Conservation (phyloP, 2,797 vertebrate genomes). For the Propithecus perrieri region DNA sequence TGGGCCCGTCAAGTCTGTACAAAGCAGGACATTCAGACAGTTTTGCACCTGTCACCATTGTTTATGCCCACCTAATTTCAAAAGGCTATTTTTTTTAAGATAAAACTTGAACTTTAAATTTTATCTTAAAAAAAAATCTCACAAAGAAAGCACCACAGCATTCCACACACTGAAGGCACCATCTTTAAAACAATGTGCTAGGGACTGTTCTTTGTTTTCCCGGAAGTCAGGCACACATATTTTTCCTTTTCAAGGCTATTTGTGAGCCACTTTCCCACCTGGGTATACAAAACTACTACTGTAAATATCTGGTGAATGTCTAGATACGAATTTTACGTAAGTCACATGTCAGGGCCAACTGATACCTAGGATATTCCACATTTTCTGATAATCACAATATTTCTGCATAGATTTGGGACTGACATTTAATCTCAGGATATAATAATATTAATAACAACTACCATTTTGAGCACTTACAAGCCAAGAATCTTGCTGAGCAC, state of each 20-base stretch:
- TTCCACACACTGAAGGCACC: background rate
- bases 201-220: background rate
- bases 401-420: background rate
- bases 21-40: background rate
- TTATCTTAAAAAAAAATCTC: background rate
- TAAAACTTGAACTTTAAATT: background rate
- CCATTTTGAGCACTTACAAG: background rate
- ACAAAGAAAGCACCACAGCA: background rate
- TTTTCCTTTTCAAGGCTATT: background rate
- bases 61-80: background rate
- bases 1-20: background rate
- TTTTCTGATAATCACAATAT: slow-evolving; percentile 18
- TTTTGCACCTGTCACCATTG: background rate
- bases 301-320: slow-evolving; percentile 4
- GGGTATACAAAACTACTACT: background rate
- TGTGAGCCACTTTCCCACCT: background rate
- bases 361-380: background rate
- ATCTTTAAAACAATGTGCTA: background rate
- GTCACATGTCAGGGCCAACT: background rate
- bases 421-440: slow-evolving; percentile 28
- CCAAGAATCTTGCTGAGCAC: background rate
- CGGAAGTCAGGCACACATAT: background rate
- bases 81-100: background rate
- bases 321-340: slow-evolving; percentile 37
- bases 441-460: slow-evolving; percentile 18